Evolutionary conservation across 2,113 vertebrate genomes (phyloP), one percentile per base, ranked within the genome.

Genomic region (Cochlearius cochlearius): DNA sequence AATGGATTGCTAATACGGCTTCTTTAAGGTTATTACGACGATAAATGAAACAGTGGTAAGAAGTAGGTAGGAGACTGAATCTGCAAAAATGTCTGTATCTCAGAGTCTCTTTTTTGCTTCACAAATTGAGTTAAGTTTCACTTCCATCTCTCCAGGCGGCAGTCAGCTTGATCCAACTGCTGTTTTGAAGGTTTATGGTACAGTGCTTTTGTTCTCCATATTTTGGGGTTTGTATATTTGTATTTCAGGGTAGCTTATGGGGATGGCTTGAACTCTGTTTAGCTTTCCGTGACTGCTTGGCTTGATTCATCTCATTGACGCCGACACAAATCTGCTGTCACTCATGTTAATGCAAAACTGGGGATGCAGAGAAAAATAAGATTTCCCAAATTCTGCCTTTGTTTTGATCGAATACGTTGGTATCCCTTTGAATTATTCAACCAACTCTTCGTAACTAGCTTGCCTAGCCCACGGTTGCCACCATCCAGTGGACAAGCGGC

Each of bases 311-410:
- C n/a, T 29, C 74, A 4, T 5, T 15, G 43, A 21, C 67, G 32
- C n/a, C 1, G 1, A 13, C 52, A 39, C 45, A 34, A 22, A 80
- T 3, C 74, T 14, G 41, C 67, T 34, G 23, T 34, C 45, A 4
- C 53, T 73, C n/a, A 5, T 0, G 0, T 8, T 9, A 29, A 25
- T 1, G 12, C 53, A 7, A 4, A 59, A 16, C 60, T 18, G 32
- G 9, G 43, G 13, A 3, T 17, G 79, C 25, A 10, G 32, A 52
- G 30, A 39, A 30, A 56, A 53, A 59, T 2, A 10, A 34, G 12
- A 32, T 39, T 66, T 80, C 43, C 45, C 23, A 38, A 52, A 22
- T n/a, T 2, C 56, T 34, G 15, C 66, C 15, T 1, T 9, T 5
- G 18, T 29, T 75, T 45, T 69, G 20, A 10, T 23, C n/a, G 62